Percentiles rank a stretch among this genome's conserved stretches.
phyloP scores from a whole-genome alignment of 2,113 vertebrate genomes.

The Proterorhinus semilunaris region DNA sequence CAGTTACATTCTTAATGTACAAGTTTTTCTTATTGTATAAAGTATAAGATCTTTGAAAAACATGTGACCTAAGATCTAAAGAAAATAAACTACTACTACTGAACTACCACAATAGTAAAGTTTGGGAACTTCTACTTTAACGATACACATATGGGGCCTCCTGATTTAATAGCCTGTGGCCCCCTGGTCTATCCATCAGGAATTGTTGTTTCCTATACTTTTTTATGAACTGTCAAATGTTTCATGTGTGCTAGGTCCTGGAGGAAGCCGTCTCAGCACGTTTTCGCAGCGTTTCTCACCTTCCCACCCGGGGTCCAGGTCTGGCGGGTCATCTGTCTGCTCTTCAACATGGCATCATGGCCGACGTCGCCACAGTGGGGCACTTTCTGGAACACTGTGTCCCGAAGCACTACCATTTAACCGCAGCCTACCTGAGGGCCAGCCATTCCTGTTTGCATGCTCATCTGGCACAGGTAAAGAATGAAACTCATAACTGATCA shows the following conservation, averaged over 20 bases:
- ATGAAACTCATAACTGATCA: background rate
- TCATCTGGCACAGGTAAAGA: constrained; percentile 83
- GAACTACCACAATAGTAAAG: too few species aligned
- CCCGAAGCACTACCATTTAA: constrained; percentile 85
- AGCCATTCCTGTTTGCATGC: constrained; percentile 81
- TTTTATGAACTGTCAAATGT: background rate
- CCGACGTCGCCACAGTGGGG: constrained; percentile 83
- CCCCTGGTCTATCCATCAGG: too few species aligned
- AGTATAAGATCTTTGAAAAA: too few species aligned
- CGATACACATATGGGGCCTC: too few species aligned
- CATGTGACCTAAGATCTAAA: too few species aligned
- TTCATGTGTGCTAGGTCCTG: constrained; percentile 62
- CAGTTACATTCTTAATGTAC: too few species aligned
- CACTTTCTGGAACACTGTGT: constrained; percentile 91
- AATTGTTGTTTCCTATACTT: too few species aligned
- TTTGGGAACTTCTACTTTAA: too few species aligned
- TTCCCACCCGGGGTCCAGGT: constrained; percentile 75
- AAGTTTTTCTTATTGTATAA: too few species aligned
- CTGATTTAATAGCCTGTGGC: too few species aligned
- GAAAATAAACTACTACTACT: too few species aligned
- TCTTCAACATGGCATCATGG: constrained; percentile 83
- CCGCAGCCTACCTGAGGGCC: constrained; percentile 79
- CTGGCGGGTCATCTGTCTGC: constrained; percentile 84
- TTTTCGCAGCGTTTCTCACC: constrained; percentile 75
- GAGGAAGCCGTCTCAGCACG: constrained; percentile 74